Base-by-base conservation (phyloP, 2,113 vertebrate species). In the Egretta garzetta region DNA sequence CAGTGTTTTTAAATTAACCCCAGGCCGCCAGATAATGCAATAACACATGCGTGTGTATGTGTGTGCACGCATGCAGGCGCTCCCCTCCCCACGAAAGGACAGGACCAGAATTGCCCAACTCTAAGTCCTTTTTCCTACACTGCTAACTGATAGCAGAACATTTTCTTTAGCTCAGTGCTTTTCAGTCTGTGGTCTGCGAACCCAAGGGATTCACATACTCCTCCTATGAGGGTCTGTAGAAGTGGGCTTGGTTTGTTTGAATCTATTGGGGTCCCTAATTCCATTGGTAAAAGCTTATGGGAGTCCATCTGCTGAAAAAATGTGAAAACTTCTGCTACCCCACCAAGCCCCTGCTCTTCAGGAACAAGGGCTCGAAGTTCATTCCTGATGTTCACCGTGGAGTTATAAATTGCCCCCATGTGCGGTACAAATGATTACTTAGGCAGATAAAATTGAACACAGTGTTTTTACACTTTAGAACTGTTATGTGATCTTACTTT, bases 1-100 rank as follows among this genome's bases (percentile, higher is more conserved):
- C n/a, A 41, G 80, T 62, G 86, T 74, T 97, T 97, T 94, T 94
- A 96, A 88, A 80, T 90, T 88, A 96, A 94, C 92, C 97, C 64
- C 87, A 68, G 58, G 62, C 82, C 56, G 82, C 33, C 28, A 43
- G 12, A 10, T 8, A 71, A n/a, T 17, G 80, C 53, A 75, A 12
- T 7, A 45, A 39, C 2, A 8, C 2, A 1, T 19, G 33, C 22
- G 8, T 3, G 12, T 6, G 59, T n/a, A 35, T 4, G 47, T 3
- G 22, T 26, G 70, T 6, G 49, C 45, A 45, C 60, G 47, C 0
- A 13, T 20, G 52, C 2, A 10, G 39, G 53, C 21, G 0, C 37
- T 70, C 37, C 80, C 60, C 56, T 63, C 33, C 84, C 33, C 10
- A 14, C 9, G 3, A 10, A 45, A 0, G 49, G 64, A 4, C 3